Evolutionary conservation across 2,797 vertebrate species (phyloP).

Genomic region (Galagoides demidoff): DNA sequence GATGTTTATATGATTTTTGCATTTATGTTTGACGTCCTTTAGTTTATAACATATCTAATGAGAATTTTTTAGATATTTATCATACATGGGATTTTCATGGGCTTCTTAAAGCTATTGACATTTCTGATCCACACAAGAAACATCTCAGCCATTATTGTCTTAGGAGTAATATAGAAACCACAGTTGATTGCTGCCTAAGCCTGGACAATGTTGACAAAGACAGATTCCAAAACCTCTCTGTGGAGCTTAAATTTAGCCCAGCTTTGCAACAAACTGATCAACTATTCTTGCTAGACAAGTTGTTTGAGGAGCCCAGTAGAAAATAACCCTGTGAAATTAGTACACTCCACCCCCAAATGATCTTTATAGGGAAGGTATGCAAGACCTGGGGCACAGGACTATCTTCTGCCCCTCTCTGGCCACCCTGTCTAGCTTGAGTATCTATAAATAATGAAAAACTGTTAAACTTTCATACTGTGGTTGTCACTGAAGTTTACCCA

Average conservation of each 20-base stretch:
- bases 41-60: background rate
- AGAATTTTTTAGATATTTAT: background rate
- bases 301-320: background rate
- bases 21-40: slow-evolving; percentile 54
- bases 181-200: background rate
- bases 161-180: background rate
- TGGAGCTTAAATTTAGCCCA: background rate
- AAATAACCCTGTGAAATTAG: background rate
- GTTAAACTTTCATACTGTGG: background rate
- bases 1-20: slow-evolving; percentile 24
- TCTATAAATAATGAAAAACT: background rate
- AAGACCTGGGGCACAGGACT: background rate
- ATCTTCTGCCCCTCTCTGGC: background rate
- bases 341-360: background rate
- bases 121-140: background rate
- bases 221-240: background rate
- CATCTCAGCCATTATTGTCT: background rate
- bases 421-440: background rate
- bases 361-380: background rate
- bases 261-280: background rate
- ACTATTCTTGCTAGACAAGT: background rate
- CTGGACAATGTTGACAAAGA: background rate
- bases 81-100: background rate
- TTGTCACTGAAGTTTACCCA: background rate
- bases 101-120: background rate